A percentile compares a stretch with the other conserved stretches of the same genome.
Conservation (phyloP, 2,888 invertebrate species). For the Phaonia tiefii region DNA sequence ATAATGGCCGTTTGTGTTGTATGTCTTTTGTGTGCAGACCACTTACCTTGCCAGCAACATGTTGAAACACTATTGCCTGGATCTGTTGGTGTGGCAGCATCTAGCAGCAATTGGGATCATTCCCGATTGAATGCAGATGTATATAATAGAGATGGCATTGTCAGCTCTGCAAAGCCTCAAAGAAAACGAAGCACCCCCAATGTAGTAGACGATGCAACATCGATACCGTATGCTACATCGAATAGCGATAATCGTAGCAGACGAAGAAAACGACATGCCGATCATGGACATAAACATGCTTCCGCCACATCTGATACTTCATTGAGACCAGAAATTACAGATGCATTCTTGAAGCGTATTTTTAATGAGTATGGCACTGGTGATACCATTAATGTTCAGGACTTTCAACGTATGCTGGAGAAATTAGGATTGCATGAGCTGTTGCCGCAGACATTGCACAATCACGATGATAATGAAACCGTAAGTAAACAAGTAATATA, state of each 20-base stretch:
- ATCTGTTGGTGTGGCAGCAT: slow-evolving; percentile 41
- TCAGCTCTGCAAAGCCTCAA: slow-evolving; percentile 46
- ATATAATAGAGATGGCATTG: slow-evolving; percentile 68
- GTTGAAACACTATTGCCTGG: slow-evolving; percentile 78
- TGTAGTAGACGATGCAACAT: neutral
- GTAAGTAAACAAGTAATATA: slow-evolving; percentile 49
- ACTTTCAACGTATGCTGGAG: slow-evolving; percentile 86
- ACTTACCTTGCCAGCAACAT: slow-evolving; percentile 88
- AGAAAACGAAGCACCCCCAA: slow-evolving; percentile 60
- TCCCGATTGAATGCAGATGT: slow-evolving; percentile 73
- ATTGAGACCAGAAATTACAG: slow-evolving; percentile 81
- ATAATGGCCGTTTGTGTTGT: slow-evolving; percentile 91
- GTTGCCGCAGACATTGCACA: slow-evolving; percentile 73
- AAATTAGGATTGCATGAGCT: slow-evolving; percentile 83
- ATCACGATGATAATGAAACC: slow-evolving; percentile 54
- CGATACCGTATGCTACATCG: slow-evolving; percentile 47
- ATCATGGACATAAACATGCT: slow-evolving; percentile 70
- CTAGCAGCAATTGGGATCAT: slow-evolving; percentile 54
- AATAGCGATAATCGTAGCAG: slow-evolving; percentile 60
- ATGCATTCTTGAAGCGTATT: slow-evolving; percentile 85
- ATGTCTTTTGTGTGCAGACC: slow-evolving; percentile 89
- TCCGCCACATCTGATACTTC: slow-evolving; percentile 53
- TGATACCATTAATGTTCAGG: slow-evolving; percentile 84
- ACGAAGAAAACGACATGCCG: slow-evolving; percentile 76
- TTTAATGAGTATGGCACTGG: slow-evolving; percentile 84